Conservation (phyloP, 2,113 vertebrate genomes). For the Gadus macrocephalus region DNA sequence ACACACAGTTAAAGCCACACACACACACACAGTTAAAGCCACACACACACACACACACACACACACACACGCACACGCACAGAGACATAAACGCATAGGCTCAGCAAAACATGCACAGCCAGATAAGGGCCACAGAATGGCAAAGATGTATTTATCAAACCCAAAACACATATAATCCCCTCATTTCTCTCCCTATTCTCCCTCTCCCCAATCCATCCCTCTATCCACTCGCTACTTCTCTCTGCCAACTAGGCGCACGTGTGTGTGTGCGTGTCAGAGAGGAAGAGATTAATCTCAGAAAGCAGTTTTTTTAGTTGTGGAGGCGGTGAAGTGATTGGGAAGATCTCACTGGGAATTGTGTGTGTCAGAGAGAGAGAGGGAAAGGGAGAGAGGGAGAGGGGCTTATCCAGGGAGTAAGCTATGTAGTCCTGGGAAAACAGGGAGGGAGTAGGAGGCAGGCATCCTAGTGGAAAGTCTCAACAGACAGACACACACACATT, state of each 20-base stretch:
- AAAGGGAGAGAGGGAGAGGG: slow-evolving; percentile 16
- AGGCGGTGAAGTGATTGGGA: slow-evolving; percentile 57
- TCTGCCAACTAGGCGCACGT: slow-evolving; percentile 45
- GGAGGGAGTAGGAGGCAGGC: slow-evolving; percentile 29
- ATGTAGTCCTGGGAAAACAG: slow-evolving; percentile 44
- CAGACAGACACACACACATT: slow-evolving; percentile 8
- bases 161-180: slow-evolving; percentile 72
- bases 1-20: slow-evolving; percentile 4
- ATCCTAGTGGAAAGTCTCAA: slow-evolving; percentile 8
- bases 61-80: slow-evolving; percentile 12
- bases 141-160: slow-evolving; percentile 74
- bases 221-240: slow-evolving; percentile 28
- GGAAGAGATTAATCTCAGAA: slow-evolving; percentile 69
- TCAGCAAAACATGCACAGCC: slow-evolving; percentile 62
- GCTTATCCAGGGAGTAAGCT: slow-evolving; percentile 37
- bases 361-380: not conserved
- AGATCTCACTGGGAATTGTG: slow-evolving; percentile 63
- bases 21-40: slow-evolving; percentile 17
- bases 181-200: slow-evolving; percentile 46
- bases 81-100: slow-evolving; percentile 35
- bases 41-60: slow-evolving; percentile 15
- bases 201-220: slow-evolving; percentile 33
- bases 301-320: slow-evolving; percentile 70
- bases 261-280: slow-evolving; percentile 22
- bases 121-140: slow-evolving; percentile 69